Base-by-base conservation (phyloP, 2,113 vertebrate species). In the Anas platyrhynchos region DNA sequence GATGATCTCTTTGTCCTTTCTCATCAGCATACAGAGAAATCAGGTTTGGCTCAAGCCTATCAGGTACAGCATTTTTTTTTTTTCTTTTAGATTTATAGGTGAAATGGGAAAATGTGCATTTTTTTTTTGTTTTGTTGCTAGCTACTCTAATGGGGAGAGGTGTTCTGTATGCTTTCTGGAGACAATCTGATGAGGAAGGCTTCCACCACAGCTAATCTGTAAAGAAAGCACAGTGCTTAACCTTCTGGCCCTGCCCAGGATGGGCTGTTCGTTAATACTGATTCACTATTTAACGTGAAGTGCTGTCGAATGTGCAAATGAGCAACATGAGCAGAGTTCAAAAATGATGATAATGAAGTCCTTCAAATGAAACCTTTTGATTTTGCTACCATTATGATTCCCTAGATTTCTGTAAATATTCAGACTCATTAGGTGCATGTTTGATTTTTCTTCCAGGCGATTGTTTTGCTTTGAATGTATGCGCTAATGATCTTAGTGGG, bases 211-310 rank as follows among this genome's bases (percentile, higher is more conserved):
- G 54, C 15, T 56, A 29, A 29, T 56, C 54, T 84, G 73, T 63
- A 62, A 55, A 84, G 79, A 67, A 87, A 80, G 65, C 54, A 5
- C 3, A 48, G n/a, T 59, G 41, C 58, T 94, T 88, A 88, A 91
- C 75, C 94, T 88, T 21, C 87, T 71, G 59, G 71, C 75, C 83
- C 83, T 92, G 79, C 90, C 78, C 77, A 82, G 59, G 65, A 34
- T 56, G 87, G 71, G 50, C 82, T 73, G 55, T 38, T 92, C 90
- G 90, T 95, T 92, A 90, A 90, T 50, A 50, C 78, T 83, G 44
- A 29, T 55, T 91, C 77, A 56, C 68, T 83, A 20, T 68, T 88
- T 82, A 65, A 79, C 83, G 73, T 94, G 68, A 91, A 94, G 92
- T 61, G 79, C 86, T 65, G 48, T 77, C 59, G 83, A 67, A 81